Percentiles rank a stretch among this genome's conserved stretches.
Evolutionary conservation across 2,113 vertebrate species (phyloP).

Genomic region (Polyodon spathula): DNA sequence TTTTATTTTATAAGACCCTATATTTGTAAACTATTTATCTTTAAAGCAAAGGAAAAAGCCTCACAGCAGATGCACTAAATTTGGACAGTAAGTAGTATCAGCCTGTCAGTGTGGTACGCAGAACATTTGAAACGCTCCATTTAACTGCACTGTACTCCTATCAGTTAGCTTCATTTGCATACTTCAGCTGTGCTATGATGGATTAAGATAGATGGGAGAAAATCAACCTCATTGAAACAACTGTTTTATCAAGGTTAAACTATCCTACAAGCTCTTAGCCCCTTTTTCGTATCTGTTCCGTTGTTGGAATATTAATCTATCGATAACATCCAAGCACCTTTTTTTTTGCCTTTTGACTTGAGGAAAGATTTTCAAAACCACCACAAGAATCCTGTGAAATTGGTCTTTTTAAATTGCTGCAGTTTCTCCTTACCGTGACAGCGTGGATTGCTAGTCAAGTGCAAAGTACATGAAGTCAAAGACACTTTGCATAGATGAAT

Average conservation of each 20-base stretch:
- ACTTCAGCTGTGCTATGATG: constrained; percentile 63
- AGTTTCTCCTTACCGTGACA: no score
- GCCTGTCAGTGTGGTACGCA: constrained; percentile 60
- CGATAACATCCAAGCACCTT: constrained; percentile 31
- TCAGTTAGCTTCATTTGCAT: constrained; percentile 73
- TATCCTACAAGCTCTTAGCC: constrained; percentile 65
- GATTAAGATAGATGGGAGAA: constrained; percentile 82
- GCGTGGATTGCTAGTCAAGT: no score
- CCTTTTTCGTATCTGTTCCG: constrained; percentile 59
- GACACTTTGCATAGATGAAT: no score
- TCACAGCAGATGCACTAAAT: constrained; percentile 40
- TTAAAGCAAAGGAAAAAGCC: constrained; percentile 27
- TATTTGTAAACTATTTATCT: constrained; percentile 46
- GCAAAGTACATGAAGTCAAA: no score
- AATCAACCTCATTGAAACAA: constrained; percentile 79
- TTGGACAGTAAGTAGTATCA: constrained; percentile 47
- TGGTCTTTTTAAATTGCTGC: no score
- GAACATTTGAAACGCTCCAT: constrained; percentile 74
- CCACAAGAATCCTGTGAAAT: no score
- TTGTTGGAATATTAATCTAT: constrained; percentile 56
- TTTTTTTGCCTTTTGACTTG: background rate
- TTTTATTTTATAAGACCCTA: constrained; percentile 61
- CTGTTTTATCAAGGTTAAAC: constrained; percentile 87
- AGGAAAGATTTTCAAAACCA: constrained; percentile 12
- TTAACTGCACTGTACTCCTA: constrained; percentile 68